Conservation (phyloP, 2,113 vertebrate species). For the Cyphomyrus discorhynchus region DNA sequence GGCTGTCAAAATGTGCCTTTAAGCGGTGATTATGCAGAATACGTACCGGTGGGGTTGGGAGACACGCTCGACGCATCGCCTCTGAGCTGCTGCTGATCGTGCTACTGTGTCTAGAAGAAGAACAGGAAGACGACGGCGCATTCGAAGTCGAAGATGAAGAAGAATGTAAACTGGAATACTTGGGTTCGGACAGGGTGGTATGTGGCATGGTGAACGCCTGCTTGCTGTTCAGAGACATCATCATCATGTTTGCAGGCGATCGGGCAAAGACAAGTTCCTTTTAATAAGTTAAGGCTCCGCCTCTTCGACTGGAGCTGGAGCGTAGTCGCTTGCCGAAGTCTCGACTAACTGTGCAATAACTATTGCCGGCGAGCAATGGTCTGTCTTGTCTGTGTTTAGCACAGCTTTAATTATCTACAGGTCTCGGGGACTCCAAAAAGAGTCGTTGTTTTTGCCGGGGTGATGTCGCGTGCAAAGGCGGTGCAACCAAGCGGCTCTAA, state of each 20-base stretch:
- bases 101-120: slow-evolving; percentile 66
- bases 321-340: slow-evolving; percentile 52
- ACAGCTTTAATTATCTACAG: slow-evolving; percentile 48
- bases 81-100: slow-evolving; percentile 69
- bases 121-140: slow-evolving; percentile 67
- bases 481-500: slow-evolving; percentile 32
- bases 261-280: slow-evolving; percentile 60
- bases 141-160: slow-evolving; percentile 73
- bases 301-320: slow-evolving; percentile 60
- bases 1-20: slow-evolving; percentile 80
- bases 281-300: slow-evolving; percentile 72
- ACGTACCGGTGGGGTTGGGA: slow-evolving; percentile 95
- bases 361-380: slow-evolving; percentile 27
- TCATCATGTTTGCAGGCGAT: slow-evolving; percentile 80
- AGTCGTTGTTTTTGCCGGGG: slow-evolving; percentile 30
- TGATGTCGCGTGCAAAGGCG: slow-evolving; percentile 33
- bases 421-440: slow-evolving; percentile 31
- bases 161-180: slow-evolving; percentile 83
- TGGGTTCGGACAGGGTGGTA: slow-evolving; percentile 81
- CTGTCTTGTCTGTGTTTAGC: slow-evolving; percentile 49
- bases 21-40: slow-evolving; percentile 83
- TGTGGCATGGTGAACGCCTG: slow-evolving; percentile 88
- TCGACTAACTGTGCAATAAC: slow-evolving; percentile 51
- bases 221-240: slow-evolving; percentile 98
- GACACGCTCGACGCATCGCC: slow-evolving; percentile 89